Evolutionary conservation across 2,888 invertebrate species (phyloP).

Genomic region (Rhagonycha lutea): DNA sequence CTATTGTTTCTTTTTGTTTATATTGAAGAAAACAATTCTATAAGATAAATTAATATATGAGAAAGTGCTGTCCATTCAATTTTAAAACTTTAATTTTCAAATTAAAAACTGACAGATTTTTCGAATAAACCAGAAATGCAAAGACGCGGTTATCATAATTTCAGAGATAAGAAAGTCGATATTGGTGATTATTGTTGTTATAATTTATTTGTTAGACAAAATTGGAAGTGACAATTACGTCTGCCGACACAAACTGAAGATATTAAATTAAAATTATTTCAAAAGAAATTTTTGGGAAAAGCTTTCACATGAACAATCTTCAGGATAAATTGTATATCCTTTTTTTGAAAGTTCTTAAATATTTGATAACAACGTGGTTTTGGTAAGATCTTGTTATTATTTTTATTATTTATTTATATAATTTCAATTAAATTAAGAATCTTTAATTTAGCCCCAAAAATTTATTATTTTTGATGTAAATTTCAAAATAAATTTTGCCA

Average conservation of each 20-base stretch:
- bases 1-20: neutral
- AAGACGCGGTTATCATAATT: neutral
- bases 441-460: too few relatives aligned
- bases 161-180: neutral
- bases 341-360: neutral
- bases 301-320: neutral
- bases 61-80: neutral
- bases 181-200: neutral
- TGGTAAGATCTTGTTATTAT: neutral
- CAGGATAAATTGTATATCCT: neutral
- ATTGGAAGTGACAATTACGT: neutral
- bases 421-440: too few relatives aligned
- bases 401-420: too few relatives aligned
- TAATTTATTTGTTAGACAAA: neutral
- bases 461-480: too few relatives aligned
- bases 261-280: neutral
- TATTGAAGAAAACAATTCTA: neutral
- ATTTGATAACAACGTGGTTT: neutral
- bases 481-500: too few relatives aligned
- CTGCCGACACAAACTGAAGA: neutral
- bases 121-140: neutral
- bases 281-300: neutral
- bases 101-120: neutral
- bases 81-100: neutral
- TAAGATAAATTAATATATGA: neutral